Percentiles rank a stretch among this genome's conserved stretches.
These are phyloP conservation scores for Geodia barretti DNA, from an alignment of 37 sponge, comb jelly and placozoan species.

Conservation along the genomic window DNA sequence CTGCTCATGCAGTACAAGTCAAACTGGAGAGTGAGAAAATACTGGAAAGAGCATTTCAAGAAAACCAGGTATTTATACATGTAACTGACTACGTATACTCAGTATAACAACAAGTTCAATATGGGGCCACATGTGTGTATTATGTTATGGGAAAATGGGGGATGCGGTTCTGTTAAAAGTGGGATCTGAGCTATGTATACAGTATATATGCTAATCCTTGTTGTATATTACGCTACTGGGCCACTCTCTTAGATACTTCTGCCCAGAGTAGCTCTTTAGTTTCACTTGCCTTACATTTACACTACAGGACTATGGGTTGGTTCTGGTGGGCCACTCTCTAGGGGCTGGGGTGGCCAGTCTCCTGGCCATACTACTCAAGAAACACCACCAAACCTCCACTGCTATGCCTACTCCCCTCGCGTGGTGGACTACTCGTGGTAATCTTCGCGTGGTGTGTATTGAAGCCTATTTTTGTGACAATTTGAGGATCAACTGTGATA, in stretches of 20 bases:
- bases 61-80: conserved; percentile 37
- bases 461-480: too few species aligned
- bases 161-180: too few species aligned
- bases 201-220: too few species aligned
- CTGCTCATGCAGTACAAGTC: conserved; percentile 61
- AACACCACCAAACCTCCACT: conserved; percentile 55
- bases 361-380: conserved; percentile 59
- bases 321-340: conserved; percentile 63
- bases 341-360: conserved; percentile 70
- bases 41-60: conserved; percentile 38
- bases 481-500: too few species aligned
- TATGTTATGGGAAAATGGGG: too few species aligned
- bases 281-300: background rate
- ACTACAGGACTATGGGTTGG: conserved; percentile 56
- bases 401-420: conserved; percentile 79
- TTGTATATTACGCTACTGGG: background rate
- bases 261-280: background rate
- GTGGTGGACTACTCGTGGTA: conserved; percentile 47
- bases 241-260: background rate
- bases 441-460: background rate
- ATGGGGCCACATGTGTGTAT: too few species aligned
- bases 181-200: too few species aligned
- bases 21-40: conserved; percentile 54
- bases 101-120: background rate
- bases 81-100: background rate